Base-by-base conservation (phyloP, 2,888 invertebrate species). In the Blomia tropicalis region DNA sequence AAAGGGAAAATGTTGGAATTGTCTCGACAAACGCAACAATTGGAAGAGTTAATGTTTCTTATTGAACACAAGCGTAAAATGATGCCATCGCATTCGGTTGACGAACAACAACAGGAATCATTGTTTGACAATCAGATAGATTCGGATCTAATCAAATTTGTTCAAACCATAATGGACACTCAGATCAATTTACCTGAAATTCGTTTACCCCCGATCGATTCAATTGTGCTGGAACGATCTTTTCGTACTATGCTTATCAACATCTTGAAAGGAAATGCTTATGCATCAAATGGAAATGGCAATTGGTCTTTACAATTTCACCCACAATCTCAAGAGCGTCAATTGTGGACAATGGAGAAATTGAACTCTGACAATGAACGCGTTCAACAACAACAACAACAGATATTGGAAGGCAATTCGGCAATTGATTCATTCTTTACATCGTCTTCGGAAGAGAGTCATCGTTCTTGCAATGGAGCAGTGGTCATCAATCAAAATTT, bases 61-160 rank as follows among this genome's bases (percentile, higher is more conserved):
- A 22, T 47, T 22, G 51, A 47, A 19, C 14, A 7, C 11, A 22
- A 47, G 14, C 41, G n/a, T 41, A 14, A 41, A 17, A n/a, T n/a
- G n/a, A n/a, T n/a, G n/a, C n/a, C n/a, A n/a, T n/a, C n/a, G n/a
- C n/a, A n/a, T n/a, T n/a, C n/a, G n/a, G n/a, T n/a, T n/a, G n/a
- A n/a, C n/a, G n/a, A n/a, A n/a, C n/a, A n/a, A n/a, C 51, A 47
- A n/a, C 51, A 47, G 22, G 27, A 27, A 47, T 47, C 51, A n/a
- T 11, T 14, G 7, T 7, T 7, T 7, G 36, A 36, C 36, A 36
- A 36, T 47, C 51, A 11, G 23, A 11, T 47, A 11, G 51, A 47
- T 27, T 36, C 36, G 36, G 36, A 36, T 17, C 17, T 36, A 11
- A n/a, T 47, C 22, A 7, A 47, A 14, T 25, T 47, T 11, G n/a